Conservation (phyloP, 2,888 invertebrate species). For the Aethes cnicana region DNA sequence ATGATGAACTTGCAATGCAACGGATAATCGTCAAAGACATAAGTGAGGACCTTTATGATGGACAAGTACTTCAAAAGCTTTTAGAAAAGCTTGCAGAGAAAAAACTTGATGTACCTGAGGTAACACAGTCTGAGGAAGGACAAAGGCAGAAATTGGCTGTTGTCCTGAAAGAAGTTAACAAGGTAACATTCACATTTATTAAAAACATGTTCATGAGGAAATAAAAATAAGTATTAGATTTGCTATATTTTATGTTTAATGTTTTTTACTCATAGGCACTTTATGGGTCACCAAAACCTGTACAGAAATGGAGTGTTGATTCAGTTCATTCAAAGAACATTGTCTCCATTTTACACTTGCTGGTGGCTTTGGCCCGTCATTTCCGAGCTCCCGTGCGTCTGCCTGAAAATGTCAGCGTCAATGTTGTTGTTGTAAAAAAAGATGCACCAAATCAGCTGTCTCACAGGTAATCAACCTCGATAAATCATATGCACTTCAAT, state of each 20-base stretch:
- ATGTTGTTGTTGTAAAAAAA: conserved; percentile 95
- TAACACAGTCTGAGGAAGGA: conserved; percentile 98
- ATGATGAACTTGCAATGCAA: conserved; percentile 97
- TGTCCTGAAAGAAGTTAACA: conserved; percentile 94
- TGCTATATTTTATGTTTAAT: too few species aligned
- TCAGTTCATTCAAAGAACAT: conserved; percentile 98
- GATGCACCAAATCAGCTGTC: conserved; percentile 84
- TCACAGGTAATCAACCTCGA: conserved; percentile 85
- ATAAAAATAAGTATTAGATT: too few species aligned
- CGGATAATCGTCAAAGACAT: conserved; percentile 98
- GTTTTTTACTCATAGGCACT: conserved; percentile 76
- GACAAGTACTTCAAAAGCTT: conserved; percentile 89
- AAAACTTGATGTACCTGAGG: conserved; percentile 97
- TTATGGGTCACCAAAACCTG: conserved; percentile 88
- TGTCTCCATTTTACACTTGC: conserved; percentile 95
- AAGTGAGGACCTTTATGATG: conserved; percentile 98
- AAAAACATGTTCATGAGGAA: too few species aligned
- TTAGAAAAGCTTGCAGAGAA: conserved; percentile 93
- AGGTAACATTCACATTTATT: too few species aligned
- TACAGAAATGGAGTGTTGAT: conserved; percentile 98
- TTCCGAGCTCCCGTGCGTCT: conserved; percentile 97
- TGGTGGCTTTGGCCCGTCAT: conserved; percentile 95
- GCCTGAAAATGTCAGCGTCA: conserved; percentile 97
- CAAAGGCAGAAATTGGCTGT: conserved; percentile 96
- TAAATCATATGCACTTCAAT: too few species aligned